Evolutionary conservation across 2,888 invertebrate genomes (phyloP), one percentile per base, ranked within the genome.

Genomic region (Schrankia costaestrigalis): DNA sequence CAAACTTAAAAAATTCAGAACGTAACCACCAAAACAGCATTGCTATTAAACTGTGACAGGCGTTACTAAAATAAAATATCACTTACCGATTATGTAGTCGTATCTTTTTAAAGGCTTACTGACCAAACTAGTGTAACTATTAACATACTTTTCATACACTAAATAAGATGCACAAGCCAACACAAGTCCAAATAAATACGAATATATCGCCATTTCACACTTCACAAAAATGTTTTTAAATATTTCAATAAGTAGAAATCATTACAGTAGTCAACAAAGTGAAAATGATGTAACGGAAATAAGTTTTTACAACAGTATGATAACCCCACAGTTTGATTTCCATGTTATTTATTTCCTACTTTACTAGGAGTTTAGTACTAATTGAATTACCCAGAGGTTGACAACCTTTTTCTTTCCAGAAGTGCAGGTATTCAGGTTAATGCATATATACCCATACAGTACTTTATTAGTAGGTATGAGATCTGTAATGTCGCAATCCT

Each of bases 21-120:
- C 17, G 91, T 93, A 1, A 94, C 94, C 29, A 94, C 94, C 93
- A 27, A 3, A 32, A 41, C 3, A 1, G 24, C 2, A 11, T 31
- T 31, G 15, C 36, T 38, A 34, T 17, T 12, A 11, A 0, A 13
- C 30, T 32, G 10, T 32, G 1, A 2, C 24, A 33, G 31, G 34
- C 29, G 31, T 3, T 32, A 10, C 6, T 9, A 17, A 17, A 15
- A 11, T 11, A 24, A 22, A 12, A 7, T 10, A 0, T n/a, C 32
- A 58, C 84, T 81, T 48, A 87, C 86, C 86, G 37, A 87, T 73
- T 36, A 87, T 79, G 31, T 84, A 87, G 49, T 87, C 86, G 47
- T 87, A 87, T 51, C 71, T 64, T 34, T 84, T 86, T 12, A 69
- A 63, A 0, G 84, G 79, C 35, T 78, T 83, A 7, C 42, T 35